These are phyloP conservation scores for Drusus annulatus DNA, from an alignment of 1,140 invertebrate species.

Conservation along the genomic window DNA sequence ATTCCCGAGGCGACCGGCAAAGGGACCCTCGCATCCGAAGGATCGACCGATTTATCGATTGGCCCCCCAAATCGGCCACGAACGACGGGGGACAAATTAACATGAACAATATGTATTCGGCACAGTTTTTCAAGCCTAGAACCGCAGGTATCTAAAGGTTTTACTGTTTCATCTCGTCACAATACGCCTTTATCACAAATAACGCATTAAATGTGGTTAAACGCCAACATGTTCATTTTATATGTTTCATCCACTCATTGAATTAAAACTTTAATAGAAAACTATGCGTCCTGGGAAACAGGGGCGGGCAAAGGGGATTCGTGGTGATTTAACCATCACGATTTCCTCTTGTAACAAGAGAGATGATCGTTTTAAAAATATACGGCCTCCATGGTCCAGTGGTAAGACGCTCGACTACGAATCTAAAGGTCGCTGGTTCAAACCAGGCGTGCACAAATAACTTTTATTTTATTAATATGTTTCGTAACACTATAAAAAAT, in stretches of 20 bases:
- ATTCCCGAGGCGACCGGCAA: conserved; percentile 46
- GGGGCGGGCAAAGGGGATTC: too few relatives aligned
- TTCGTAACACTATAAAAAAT: too few relatives aligned
- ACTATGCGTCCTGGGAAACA: too few relatives aligned
- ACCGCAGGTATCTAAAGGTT: conserved; percentile 49
- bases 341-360: too few relatives aligned
- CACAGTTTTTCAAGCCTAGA: conserved; percentile 53
- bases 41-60: conserved; percentile 56
- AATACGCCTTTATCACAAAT: conserved; percentile 12
- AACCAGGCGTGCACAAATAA: too few relatives aligned
- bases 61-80: conserved; percentile 48
- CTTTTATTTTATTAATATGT: too few relatives aligned
- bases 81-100: conserved; percentile 43
- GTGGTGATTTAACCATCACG: too few relatives aligned
- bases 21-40: conserved; percentile 51
- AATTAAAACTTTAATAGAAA: conserved; percentile 31
- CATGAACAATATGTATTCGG: conserved; percentile 54
- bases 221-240: not conserved
- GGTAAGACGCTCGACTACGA: too few relatives aligned
- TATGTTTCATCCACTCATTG: not conserved
- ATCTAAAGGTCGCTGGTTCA: too few relatives aligned
- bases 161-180: not conserved
- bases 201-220: conserved; percentile 22
- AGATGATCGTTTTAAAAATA: too few relatives aligned
- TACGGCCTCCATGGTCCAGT: too few relatives aligned